Evolutionary conservation across 1,140 invertebrate genomes (phyloP).

Genomic region (Nasonia giraulti): DNA sequence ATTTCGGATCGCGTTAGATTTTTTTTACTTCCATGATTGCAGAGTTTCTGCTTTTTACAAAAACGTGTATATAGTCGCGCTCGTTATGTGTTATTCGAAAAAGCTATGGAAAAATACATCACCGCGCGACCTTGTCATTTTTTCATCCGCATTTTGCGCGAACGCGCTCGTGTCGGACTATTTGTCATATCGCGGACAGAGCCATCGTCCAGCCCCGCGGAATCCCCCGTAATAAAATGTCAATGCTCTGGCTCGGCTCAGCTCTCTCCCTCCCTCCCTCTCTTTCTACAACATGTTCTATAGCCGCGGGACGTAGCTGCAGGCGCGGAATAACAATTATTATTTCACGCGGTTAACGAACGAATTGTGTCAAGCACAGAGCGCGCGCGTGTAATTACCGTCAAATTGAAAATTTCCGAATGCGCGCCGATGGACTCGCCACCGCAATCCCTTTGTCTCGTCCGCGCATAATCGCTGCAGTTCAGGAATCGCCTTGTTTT

Average conservation of each 20-base stretch:
- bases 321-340: constrained; percentile 59
- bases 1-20: too few species aligned
- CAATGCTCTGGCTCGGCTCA: constrained; percentile 5
- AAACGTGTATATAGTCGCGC: too few species aligned
- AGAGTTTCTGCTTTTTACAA: too few species aligned
- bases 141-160: background rate
- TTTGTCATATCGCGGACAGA: constrained; percentile 17
- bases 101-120: too few species aligned
- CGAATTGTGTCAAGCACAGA: constrained; percentile 63
- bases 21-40: too few species aligned
- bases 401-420: constrained; percentile 49
- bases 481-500: background rate
- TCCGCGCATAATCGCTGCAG: background rate
- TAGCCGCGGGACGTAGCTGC: constrained; percentile 38
- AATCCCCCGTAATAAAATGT: constrained; percentile 40
- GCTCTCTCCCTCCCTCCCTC: background rate
- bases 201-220: background rate
- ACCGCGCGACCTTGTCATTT: background rate
- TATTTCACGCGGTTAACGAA: constrained; percentile 66
- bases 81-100: too few species aligned
- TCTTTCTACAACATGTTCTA: background rate
- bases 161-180: background rate
- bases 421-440: constrained; percentile 20
- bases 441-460: constrained; percentile 10
- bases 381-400: constrained; percentile 40